A percentile compares a stretch with the other conserved stretches of the same genome.
Conservation (phyloP, 2,888 invertebrate genomes). For the Acrocyrtus sp. region DNA sequence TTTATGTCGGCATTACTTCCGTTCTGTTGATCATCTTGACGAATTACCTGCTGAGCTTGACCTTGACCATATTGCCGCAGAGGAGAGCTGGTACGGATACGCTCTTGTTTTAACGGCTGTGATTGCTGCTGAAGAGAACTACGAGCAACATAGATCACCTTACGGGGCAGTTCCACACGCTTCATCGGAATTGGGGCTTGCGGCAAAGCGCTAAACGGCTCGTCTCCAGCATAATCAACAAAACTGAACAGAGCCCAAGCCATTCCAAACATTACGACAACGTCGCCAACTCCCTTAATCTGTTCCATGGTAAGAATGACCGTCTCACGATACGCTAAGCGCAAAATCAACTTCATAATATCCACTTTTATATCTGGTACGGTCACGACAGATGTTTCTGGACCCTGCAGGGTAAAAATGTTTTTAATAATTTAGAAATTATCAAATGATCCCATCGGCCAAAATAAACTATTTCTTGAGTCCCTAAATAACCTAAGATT, state of each 20-base stretch:
- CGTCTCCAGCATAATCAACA: constrained; percentile 30
- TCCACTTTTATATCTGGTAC: constrained; percentile 56
- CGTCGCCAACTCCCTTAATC: constrained; percentile 55
- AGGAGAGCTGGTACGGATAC: background rate
- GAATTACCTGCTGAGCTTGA: background rate
- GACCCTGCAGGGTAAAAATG: too few species aligned
- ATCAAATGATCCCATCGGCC: too few species aligned
- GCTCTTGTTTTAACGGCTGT: background rate
- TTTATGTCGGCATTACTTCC: background rate
- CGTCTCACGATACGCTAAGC: constrained; percentile 56
- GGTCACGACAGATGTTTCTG: constrained; percentile 45
- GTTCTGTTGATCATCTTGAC: background rate
- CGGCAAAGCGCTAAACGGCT: constrained; percentile 12
- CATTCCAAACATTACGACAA: constrained; percentile 56
- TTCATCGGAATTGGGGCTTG: constrained; percentile 16
- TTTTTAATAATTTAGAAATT: too few species aligned
- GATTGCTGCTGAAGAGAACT: too few species aligned
- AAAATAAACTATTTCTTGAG: too few species aligned
- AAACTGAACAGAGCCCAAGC: constrained; percentile 49
- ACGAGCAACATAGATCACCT: constrained; percentile 1
- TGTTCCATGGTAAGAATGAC: constrained; percentile 50
- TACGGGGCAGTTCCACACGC: constrained; percentile 9
- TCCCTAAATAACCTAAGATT: too few species aligned
- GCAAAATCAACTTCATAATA: constrained; percentile 55
- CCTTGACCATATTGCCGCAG: too few species aligned